Conservation (phyloP, 2,797 vertebrate genomes). For the Paedocypris micromegethes region DNA sequence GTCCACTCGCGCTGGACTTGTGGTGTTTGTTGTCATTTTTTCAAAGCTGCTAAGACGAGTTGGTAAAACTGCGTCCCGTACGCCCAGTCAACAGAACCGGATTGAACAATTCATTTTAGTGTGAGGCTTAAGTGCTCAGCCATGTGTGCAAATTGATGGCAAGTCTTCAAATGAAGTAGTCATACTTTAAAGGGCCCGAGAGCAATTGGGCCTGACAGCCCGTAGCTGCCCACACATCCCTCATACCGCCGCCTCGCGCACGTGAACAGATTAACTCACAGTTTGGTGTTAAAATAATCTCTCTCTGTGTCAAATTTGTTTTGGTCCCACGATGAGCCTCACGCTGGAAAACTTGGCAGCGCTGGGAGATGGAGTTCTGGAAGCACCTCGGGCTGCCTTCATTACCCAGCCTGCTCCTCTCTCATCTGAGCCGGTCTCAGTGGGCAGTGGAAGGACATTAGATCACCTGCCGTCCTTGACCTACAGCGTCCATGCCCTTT, state of each 20-base stretch:
- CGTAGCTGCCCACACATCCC: conserved; percentile 36
- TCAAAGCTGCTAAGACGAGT: too few relatives aligned
- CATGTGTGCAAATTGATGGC: conserved; percentile 41
- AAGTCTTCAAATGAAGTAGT: conserved; percentile 48
- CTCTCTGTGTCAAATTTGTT: conserved; percentile 48
- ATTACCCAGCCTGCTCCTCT: conserved; percentile 45
- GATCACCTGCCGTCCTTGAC: conserved; percentile 54
- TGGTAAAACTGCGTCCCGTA: too few relatives aligned
- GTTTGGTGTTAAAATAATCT: conserved; percentile 49
- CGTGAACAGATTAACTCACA: conserved; percentile 49
- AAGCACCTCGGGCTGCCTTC: conserved; percentile 46
- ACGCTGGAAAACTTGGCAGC: conserved; percentile 49
- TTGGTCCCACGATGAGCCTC: conserved; percentile 45
- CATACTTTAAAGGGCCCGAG: conserved; percentile 37
- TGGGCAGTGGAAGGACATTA: conserved; percentile 55
- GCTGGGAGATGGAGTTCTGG: conserved; percentile 43
- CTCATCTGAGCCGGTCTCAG: conserved; percentile 43
- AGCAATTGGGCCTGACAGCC: conserved; percentile 40
- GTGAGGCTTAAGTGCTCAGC: conserved; percentile 39
- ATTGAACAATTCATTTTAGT: conserved; percentile 49
- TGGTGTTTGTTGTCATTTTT: too few relatives aligned
- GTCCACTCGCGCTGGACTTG: conserved; percentile 64
- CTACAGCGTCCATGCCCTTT: conserved; percentile 48
- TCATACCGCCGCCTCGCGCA: conserved; percentile 32
- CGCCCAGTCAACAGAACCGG: conserved; percentile 11